Base-by-base conservation (phyloP, 1,140 invertebrate species). In the Drosophila subpulchrella region DNA sequence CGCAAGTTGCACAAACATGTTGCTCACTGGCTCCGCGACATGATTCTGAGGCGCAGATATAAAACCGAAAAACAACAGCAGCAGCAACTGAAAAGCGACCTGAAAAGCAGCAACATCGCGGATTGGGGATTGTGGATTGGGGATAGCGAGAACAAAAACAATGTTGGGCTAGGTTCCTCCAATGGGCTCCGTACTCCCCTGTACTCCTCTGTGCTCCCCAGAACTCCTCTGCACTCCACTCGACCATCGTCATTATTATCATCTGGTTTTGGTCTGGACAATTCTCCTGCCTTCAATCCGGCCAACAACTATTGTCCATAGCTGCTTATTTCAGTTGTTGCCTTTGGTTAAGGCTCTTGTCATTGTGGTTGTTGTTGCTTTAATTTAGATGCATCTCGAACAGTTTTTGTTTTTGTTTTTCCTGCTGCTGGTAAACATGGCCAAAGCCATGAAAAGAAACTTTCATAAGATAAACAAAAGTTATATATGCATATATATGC, bases 21-120 rank as follows among this genome's bases (percentile, higher is more conserved):
- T 86, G 83, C 83, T 86, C 83, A 86, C 79, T 86, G 83, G 83
- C 83, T 88, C 62, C 83, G 83, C 83, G 83, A 86, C 83, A 88
- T 86, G 83, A 86, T 86, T 88, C 83, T 83, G 83, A 88, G 83
- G 71, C 83, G 83, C 83, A 86, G 82, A 86, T 86, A 86, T 72
- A 78, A 86, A 85, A 74, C 61, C 76, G 51, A 62, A 81, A 85
- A 85, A 76, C 56, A 81, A 63, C 76, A 75, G 50, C 60, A 63
- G 67, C 65, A 54, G 42, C 72, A 48, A 24, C 73, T 15, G 42
- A 15, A 46, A 15, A 63, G 51, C 66, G 60, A 61, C 66, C 57
- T 63, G 50, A 53, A 53, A 53, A 36, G 50, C 50, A 53, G 54
- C 38, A 61, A 74, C 55, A 71, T 57, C 60, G 48, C 44, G 54